Base-by-base conservation (phyloP, 2,113 vertebrate genomes). In the Proterorhinus semilunaris region DNA sequence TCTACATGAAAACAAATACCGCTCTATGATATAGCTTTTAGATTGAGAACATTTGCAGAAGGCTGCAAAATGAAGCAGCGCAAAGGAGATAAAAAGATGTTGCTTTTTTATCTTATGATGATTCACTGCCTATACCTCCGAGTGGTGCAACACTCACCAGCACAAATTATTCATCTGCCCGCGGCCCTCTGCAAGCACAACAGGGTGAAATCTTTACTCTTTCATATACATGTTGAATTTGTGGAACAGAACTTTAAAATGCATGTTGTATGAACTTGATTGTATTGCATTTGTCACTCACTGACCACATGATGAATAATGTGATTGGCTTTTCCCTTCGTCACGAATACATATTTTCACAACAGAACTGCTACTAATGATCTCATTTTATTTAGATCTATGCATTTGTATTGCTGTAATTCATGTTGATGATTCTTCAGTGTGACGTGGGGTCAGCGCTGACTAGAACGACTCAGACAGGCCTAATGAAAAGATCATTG, bases 11-110 rank as follows among this genome's bases (percentile, higher is more conserved):
- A 76, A 80, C 65, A 79, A 82, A 71, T 79, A 66, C 74, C 80
- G 74, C 17, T 55, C 17, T 72, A 51, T 65, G 69, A 71, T 76
- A 45, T 53, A 68, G 44, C 53, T 58, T 79, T 74, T 77, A 64
- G 63, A 65, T 74, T 74, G 49, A 82, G 79, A 72, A 71, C 57
- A 67, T 65, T 68, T 71, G 65, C 58, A 71, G 66, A 67, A 75
- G 62, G 55, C 61, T 65, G 51, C 47, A 1, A 70, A 70, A 75
- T 74, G 74, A 82, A 81, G 76, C 59, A 45, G 54, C 59, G 54
- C 61, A 74, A 80, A 79, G 69, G 36, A 81, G 72, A 79, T 75
- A 81, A 84, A 83, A 80, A 77, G 55, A 79, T 76, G 79, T 72
- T 74, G 70, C 58, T 57, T 45, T 87, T 81, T 86, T 80, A 78